These are phyloP conservation scores for Mormyrops attenuatus DNA, from an alignment of 2,797 vertebrate genomes.

Conservation along the genomic window DNA sequence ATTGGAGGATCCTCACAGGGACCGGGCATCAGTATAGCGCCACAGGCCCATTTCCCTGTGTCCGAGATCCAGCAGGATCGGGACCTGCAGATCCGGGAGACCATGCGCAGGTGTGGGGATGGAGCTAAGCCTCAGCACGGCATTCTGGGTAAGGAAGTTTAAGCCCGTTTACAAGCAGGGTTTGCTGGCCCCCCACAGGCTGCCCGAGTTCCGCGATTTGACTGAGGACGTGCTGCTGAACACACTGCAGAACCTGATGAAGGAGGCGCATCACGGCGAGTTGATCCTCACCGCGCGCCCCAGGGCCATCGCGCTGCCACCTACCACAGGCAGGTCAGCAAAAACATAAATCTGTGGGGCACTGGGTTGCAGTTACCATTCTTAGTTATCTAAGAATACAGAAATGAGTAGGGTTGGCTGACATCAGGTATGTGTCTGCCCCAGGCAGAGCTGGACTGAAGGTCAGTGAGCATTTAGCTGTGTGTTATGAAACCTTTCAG, in stretches of 20 bases:
- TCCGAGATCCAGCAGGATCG: neutral
- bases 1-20: neutral
- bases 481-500: neutral
- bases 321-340: conserved; percentile 39
- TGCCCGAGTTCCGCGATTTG: conserved; percentile 57
- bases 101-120: conserved; percentile 34
- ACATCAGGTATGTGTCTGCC: neutral
- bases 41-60: neutral
- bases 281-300: conserved; percentile 70
- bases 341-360: neutral
- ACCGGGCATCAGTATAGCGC: neutral
- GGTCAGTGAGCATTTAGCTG: neutral
- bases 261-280: conserved; percentile 78
- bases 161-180: neutral
- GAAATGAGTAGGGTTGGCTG: neutral
- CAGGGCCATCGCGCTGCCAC: conserved; percentile 61
- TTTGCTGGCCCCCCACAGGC: conserved; percentile 44
- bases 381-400: neutral
- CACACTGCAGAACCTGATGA: conserved; percentile 80
- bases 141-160: neutral
- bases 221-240: conserved; percentile 72
- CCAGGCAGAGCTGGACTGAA: neutral
- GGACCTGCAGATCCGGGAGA: conserved; percentile 41
- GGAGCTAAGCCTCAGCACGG: too few relatives aligned
- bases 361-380: neutral